Evolutionary conservation across 1,140 invertebrate genomes (phyloP).

Genomic region (Monochamus saltuarius): DNA sequence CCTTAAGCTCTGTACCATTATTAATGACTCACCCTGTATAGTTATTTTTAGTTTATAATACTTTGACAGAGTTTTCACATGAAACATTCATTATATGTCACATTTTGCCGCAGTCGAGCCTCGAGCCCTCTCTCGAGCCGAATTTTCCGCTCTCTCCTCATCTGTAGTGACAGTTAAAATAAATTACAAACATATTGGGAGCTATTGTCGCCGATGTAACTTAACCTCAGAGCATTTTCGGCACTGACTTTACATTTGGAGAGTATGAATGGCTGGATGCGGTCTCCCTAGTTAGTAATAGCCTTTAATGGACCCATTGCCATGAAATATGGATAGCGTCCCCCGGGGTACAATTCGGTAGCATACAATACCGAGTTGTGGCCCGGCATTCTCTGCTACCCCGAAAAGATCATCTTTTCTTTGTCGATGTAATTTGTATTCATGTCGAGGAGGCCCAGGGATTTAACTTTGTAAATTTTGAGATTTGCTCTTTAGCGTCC

Average conservation of each 20-base stretch:
- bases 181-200: constrained; percentile 42
- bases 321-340: constrained; percentile 44
- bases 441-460: no score
- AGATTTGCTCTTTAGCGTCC: no score
- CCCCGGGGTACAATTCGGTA: constrained; percentile 28
- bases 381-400: neutral
- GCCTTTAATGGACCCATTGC: constrained; percentile 45
- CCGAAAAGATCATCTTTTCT: constrained; percentile 4
- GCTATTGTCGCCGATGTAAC: constrained; percentile 38
- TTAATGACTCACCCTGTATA: no score
- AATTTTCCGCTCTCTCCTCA: no score
- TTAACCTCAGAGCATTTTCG: constrained; percentile 35
- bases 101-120: no score
- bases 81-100: no score
- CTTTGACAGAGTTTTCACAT: no score
- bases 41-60: no score
- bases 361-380: constrained; percentile 21
- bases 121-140: no score
- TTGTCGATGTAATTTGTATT: neutral
- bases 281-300: constrained; percentile 44
- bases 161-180: constrained; percentile 33
- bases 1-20: no score
- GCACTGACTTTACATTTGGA: constrained; percentile 32
- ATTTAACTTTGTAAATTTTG: no score
- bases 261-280: constrained; percentile 30